These are phyloP conservation scores for Brachionus plicatilis DNA, from an alignment of 1,140 invertebrate species.

Conservation along the genomic window DNA sequence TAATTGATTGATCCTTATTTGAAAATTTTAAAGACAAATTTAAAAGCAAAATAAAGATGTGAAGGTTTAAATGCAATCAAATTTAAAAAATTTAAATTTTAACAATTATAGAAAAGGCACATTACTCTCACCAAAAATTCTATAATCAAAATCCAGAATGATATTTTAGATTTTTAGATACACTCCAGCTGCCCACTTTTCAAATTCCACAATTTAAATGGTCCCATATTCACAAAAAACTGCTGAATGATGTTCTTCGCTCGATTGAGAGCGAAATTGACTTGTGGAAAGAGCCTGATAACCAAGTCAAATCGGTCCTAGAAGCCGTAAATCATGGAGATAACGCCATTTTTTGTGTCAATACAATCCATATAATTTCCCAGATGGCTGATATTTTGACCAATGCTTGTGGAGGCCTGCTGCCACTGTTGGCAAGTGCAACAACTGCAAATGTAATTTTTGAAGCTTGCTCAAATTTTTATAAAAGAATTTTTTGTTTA, in stretches of 20 bases:
- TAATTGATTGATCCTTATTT: too few species aligned
- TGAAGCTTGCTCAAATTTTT: constrained; percentile 44
- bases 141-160: too few species aligned
- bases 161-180: not conserved
- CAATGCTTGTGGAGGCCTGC: constrained; percentile 92
- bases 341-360: constrained; percentile 74
- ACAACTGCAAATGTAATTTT: constrained; percentile 85
- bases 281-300: constrained; percentile 65
- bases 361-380: constrained; percentile 96
- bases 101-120: too few species aligned
- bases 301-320: not conserved
- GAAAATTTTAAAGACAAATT: too few species aligned
- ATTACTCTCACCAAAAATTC: too few species aligned
- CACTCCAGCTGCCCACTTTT: constrained; percentile 23
- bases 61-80: too few species aligned
- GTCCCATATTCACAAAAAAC: constrained; percentile 94
- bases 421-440: constrained; percentile 90
- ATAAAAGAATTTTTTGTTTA: constrained; percentile 55
- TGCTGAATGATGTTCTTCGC: constrained; percentile 91
- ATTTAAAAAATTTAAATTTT: too few species aligned
- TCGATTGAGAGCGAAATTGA: constrained; percentile 96
- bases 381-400: constrained; percentile 97
- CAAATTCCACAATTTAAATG: constrained; percentile 76
- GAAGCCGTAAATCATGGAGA: constrained; percentile 84
- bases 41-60: too few species aligned